A percentile compares a stretch with the other conserved stretches of the same genome.
These are phyloP conservation scores for Diarsia rubi DNA, from an alignment of 2,888 invertebrate species.

Conservation along the genomic window DNA sequence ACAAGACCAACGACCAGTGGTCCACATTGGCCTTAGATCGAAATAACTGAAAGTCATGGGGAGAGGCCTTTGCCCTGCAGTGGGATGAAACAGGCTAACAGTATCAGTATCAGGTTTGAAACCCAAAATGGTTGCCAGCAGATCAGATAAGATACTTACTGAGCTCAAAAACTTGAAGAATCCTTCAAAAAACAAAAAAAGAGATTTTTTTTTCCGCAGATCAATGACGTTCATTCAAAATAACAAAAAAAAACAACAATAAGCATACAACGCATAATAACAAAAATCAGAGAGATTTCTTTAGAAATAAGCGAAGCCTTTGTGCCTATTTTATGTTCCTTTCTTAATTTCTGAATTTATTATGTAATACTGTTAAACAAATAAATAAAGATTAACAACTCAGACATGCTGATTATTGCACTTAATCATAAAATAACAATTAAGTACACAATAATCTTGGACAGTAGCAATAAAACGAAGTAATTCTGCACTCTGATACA, in stretches of 20 bases:
- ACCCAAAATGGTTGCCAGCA: neutral
- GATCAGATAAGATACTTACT: neutral
- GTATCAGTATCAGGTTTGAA: too few species aligned
- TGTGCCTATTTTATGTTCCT: neutral
- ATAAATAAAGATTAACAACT: neutral
- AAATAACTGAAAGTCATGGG: too few species aligned
- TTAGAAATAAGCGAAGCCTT: neutral
- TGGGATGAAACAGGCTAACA: too few species aligned
- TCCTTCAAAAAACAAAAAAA: neutral
- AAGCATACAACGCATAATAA: too few species aligned
- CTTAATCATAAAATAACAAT: conserved; percentile 7
- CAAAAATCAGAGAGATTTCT: neutral
- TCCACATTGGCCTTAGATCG: too few species aligned
- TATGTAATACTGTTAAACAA: neutral
- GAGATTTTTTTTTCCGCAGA: too few species aligned
- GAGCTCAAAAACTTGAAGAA: neutral
- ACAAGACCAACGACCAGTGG: too few species aligned
- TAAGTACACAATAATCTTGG: conserved; percentile 20
- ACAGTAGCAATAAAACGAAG: conserved; percentile 1
- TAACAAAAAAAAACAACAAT: too few species aligned
- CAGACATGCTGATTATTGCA: neutral
- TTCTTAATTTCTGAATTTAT: neutral
- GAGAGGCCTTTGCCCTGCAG: too few species aligned
- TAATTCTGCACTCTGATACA: conserved; percentile 19
- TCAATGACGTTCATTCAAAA: too few species aligned